Conservation (phyloP, 2,888 invertebrate species). For the Ormyrus nitidulus region DNA sequence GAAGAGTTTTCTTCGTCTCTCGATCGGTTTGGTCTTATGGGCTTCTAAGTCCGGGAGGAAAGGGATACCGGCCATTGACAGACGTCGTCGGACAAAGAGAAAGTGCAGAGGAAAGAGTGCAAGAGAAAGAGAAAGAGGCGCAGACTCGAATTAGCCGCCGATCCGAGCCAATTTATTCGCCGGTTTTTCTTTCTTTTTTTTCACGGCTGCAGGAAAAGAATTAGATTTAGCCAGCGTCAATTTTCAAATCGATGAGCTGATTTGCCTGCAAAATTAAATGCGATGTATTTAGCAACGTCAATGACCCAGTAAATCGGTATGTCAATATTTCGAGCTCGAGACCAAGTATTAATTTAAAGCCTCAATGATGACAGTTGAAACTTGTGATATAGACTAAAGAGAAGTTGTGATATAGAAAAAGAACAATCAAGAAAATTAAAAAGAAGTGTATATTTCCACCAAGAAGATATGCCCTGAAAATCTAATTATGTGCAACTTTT, state of each 20-base stretch:
- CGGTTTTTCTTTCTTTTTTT: conserved; percentile 26
- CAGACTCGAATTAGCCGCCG: conserved; percentile 45
- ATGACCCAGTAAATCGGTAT: conserved; percentile 46
- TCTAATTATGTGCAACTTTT: conserved; percentile 77
- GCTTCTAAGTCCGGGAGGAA: neutral
- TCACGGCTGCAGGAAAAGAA: too few relatives aligned
- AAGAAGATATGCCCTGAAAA: conserved; percentile 96
- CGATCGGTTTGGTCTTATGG: conserved; percentile 64
- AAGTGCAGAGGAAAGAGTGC: neutral
- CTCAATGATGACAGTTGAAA: neutral
- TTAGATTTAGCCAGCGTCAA: too few relatives aligned
- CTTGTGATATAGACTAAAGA: too few relatives aligned
- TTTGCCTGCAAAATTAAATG: too few relatives aligned
- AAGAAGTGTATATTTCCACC: conserved; percentile 92
- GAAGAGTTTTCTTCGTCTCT: conserved; percentile 59
- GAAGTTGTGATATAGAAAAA: too few relatives aligned
- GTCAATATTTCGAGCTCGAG: conserved; percentile 29
- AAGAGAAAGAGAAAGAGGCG: neutral
- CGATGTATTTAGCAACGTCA: conserved; percentile 12
- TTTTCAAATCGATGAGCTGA: too few relatives aligned
- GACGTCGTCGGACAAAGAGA: conserved; percentile 10
- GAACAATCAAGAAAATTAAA: conserved; percentile 94
- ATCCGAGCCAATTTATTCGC: conserved; percentile 7
- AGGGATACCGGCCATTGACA: conserved; percentile 31
- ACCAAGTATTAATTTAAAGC: conserved; percentile 12